Percentiles rank a stretch among this genome's conserved stretches.
phyloP scores from a whole-genome alignment of 2,113 vertebrate genomes.

The Trematomus loennbergii region DNA sequence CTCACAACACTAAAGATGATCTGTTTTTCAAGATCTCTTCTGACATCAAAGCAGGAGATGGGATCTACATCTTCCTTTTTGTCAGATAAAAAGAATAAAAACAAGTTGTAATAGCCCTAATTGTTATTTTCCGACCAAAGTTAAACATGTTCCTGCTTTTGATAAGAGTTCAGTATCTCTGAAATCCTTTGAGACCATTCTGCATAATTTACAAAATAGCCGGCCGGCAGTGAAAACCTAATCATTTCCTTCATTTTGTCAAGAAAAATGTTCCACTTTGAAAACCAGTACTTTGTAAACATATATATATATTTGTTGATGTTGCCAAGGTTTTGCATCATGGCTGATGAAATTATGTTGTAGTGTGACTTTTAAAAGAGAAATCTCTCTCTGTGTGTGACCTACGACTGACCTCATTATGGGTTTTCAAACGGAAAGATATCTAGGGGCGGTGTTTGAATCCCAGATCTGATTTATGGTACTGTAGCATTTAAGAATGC shows the following conservation, averaged over 20 bases:
- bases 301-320: background rate
- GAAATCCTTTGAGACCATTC: background rate
- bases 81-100: background rate
- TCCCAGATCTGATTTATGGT: background rate
- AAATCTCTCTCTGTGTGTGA: background rate
- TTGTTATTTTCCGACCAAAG: background rate
- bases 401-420: background rate
- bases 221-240: background rate
- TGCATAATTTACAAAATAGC: background rate
- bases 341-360: slow-evolving; percentile 27
- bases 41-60: background rate
- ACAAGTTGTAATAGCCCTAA: background rate
- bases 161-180: background rate
- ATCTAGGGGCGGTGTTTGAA: no score
- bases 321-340: slow-evolving; percentile 49
- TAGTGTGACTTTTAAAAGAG: slow-evolving; percentile 6
- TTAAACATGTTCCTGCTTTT: background rate
- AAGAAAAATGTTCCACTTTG: background rate
- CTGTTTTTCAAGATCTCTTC: slow-evolving; percentile 4
- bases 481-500: slow-evolving; percentile 47
- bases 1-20: slow-evolving; percentile 35
- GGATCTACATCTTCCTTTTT: background rate
- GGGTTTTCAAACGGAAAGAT: background rate
- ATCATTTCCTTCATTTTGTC: background rate
- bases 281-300: background rate